A percentile compares a stretch with the other conserved stretches of the same genome.
These are phyloP conservation scores for Drosophila parabipectinata DNA, from an alignment of 1,140 invertebrate species.

Conservation along the genomic window DNA sequence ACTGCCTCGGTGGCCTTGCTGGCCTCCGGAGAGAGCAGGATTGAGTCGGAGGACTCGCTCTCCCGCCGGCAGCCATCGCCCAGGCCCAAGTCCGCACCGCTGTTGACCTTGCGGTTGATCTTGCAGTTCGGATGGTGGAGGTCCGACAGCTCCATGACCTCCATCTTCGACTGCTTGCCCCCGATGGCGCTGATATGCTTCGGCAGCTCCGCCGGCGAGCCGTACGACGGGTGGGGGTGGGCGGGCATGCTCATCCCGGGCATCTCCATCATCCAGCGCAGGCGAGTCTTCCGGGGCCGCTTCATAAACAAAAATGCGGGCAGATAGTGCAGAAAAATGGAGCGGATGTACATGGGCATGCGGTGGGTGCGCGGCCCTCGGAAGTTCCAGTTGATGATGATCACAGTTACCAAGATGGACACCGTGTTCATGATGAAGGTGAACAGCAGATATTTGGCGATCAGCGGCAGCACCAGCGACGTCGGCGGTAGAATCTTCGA, in stretches of 20 bases:
- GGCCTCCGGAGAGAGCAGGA: conserved; percentile 95
- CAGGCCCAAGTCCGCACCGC: conserved; percentile 87
- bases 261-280: conserved; percentile 99
- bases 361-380: conserved; percentile 94
- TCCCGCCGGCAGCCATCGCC: conserved; percentile 89
- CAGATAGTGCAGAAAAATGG: conserved; percentile 96
- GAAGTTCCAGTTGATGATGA: conserved; percentile 99
- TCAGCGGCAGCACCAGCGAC: conserved; percentile 96
- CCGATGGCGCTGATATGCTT: conserved; percentile 89
- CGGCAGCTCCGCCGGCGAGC: conserved; percentile 91
- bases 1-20: conserved; percentile 98
- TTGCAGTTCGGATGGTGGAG: conserved; percentile 98
- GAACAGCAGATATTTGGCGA: conserved; percentile 99
- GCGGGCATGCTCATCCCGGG: conserved; percentile 93
- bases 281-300: conserved; percentile 94
- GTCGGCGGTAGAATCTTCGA: conserved; percentile 99
- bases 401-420: conserved; percentile 98
- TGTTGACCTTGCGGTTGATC: conserved; percentile 93
- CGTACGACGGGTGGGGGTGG: conserved; percentile 89
- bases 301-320: conserved; percentile 95
- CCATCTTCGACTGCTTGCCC: conserved; percentile 91
- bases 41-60: conserved; percentile 95
- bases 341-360: conserved; percentile 97
- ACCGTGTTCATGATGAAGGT: conserved; percentile 99
- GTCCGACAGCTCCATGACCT: conserved; percentile 96